phyloP scores from a whole-genome alignment of 2,113 vertebrate genomes.

The Odontesthes bonariensis region DNA sequence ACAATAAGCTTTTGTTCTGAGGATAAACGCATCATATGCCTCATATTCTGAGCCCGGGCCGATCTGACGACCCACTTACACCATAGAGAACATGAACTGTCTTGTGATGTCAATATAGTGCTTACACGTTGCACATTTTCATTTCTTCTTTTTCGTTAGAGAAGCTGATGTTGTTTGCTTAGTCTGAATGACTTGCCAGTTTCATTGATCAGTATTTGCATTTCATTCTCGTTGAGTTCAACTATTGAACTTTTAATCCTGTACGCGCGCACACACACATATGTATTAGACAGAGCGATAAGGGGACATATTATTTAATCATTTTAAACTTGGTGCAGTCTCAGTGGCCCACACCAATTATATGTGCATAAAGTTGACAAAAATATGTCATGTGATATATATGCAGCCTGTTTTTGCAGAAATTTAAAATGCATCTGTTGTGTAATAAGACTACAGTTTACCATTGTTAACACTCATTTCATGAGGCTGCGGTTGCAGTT shows the following conservation, averaged over 20 bases:
- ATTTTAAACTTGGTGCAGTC: no score
- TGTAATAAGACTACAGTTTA: no score
- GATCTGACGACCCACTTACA: conserved; percentile 41
- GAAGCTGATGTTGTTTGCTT: conserved; percentile 31
- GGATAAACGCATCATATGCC: conserved; percentile 80
- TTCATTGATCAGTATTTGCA: not conserved
- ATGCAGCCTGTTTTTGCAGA: no score
- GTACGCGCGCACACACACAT: not conserved
- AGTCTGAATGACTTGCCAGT: conserved; percentile 30
- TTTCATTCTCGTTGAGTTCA: not conserved
- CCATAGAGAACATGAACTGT: conserved; percentile 51
- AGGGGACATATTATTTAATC: no score
- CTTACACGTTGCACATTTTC: conserved; percentile 35
- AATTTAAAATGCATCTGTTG: no score
- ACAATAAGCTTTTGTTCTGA: conserved; percentile 78
- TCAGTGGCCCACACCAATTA: no score
- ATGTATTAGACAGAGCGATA: not conserved
- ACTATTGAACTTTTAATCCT: not conserved
- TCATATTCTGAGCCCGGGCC: conserved; percentile 47
- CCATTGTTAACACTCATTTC: no score
- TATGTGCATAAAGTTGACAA: no score
- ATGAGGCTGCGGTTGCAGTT: no score
- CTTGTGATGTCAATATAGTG: conserved; percentile 41
- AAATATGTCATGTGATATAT: no score
- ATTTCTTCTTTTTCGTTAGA: conserved; percentile 52